Evolutionary conservation across 2,797 vertebrate genomes (phyloP), one percentile per base, ranked within the genome.

Genomic region (Acanthopagrus latus): DNA sequence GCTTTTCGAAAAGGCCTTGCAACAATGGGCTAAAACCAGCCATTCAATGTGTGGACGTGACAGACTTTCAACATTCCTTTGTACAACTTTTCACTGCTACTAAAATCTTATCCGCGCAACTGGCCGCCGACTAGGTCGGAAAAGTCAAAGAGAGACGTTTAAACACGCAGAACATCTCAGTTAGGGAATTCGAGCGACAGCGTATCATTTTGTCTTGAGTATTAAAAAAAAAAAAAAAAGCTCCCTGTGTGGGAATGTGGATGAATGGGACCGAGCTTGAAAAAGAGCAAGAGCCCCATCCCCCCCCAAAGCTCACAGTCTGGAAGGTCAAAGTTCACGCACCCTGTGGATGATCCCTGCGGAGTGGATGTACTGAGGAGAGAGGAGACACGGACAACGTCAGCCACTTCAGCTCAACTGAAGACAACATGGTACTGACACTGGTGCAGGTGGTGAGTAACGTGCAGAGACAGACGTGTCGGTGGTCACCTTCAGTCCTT

Each of bases 331-430:
- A 77, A 93, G 93, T 64, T 89, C 84, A 96, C 97, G 91, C 91
- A 99, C 98, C 96, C 98, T 96, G 92, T 99, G 98, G 89, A 99
- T 96, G 94, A 99, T 95, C 83, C 98, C 98, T 10, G 98, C 97
- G 0, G 97, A 97, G 55, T 99, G 98, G 93, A 99, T 99, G 64
- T 99, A 99, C 98, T 99, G 94, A 13, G 64, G 74, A 86, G 70
- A 85, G 66, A 87, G 27, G 70, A 60, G 44, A 90, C 3, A 72
- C 38, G 74, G 51, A 73, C n/a, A 54, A 21, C 33, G 17, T 84
- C 47, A 38, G 38, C 17, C 23, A 47, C 46, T 2, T 18, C 48
- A 38, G 7, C 33, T 33, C 33, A 10, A 38, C 33, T 41, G 48
- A 4, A 1, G 9, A 9, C 0, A 27, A 18, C 13, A 14, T 10